Base-by-base conservation (phyloP, 2,113 vertebrate species). In the Verasper variegatus region DNA sequence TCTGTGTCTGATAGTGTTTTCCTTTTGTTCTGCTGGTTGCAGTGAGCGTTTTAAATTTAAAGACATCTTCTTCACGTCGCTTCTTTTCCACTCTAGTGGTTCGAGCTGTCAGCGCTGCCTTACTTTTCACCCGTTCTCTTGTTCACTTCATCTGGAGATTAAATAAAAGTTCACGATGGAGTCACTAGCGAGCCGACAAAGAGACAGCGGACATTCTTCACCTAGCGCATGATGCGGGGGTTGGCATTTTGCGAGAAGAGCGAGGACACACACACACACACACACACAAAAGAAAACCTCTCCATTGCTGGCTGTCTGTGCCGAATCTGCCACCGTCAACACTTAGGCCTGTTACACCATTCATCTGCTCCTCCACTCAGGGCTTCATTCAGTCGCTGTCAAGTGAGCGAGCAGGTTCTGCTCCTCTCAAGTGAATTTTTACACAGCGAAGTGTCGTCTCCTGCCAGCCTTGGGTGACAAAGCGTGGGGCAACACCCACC, bases 371-470 rank as follows among this genome's bases (percentile, higher is more conserved):
- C 54, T 72, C 59, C 40, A 31, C 11, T 24, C 14, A 57, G 62
- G 3, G 51, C 37, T 71, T 76, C 83, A 35, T 82, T 88, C 78
- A 74, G 76, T 71, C 4, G 21, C 78, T 80, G 84, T 87, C 75
- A 69, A 81, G 60, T 58, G 60, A 77, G 10, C 14, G 61, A 71
- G 74, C 65, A 2, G 31, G 1, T 31, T 31, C 31, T 31, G 6
- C 31, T 31, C 4, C 31, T 7, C 1, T 31, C 31, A 31, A 40
- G 63, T 68, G 65, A 54, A 40, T 64, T 78, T 69, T 63, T 49
- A 58, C 74, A 81, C 72, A 78, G 72, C 21, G 4, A 55, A n/a
- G 54, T 59, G 59, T 87, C 86, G 82, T 87, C 61, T n/a, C n/a
- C n/a, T 56, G 73, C 57, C 0, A 58, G 58, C 55, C 73, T 75